These are phyloP conservation scores for Pseudachorutes palmiensis DNA, from an alignment of 1,140 invertebrate genomes.

Conservation along the genomic window DNA sequence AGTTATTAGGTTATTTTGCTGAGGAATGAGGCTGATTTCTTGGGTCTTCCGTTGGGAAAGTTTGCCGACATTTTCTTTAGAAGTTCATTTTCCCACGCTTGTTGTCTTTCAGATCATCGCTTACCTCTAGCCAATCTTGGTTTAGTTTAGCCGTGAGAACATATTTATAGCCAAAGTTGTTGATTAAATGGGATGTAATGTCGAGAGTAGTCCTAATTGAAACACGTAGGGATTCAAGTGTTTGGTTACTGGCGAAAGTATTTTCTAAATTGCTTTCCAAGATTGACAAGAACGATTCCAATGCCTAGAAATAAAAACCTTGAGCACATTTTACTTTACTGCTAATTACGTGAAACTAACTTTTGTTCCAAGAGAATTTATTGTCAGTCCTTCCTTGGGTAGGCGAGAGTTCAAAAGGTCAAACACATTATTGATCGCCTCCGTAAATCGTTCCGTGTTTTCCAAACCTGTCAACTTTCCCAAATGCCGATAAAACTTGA, in stretches of 20 bases:
- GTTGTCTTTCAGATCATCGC: no score
- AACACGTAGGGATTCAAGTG: slow-evolving; percentile 17
- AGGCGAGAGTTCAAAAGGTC: neutral
- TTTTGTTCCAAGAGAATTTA: neutral
- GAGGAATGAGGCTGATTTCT: no score
- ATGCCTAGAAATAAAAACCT: neutral
- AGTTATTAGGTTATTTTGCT: no score
- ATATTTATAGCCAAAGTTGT: neutral
- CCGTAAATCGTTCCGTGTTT: slow-evolving; percentile 14
- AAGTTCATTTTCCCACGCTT: no score
- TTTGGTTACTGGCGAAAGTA: slow-evolving; percentile 9
- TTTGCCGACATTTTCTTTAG: no score
- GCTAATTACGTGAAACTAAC: neutral
- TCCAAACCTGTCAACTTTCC: neutral
- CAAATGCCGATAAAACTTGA: neutral
- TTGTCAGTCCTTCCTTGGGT: neutral
- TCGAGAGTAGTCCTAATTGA: slow-evolving; percentile 14
- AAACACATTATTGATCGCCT: slow-evolving; percentile 12
- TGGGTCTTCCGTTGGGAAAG: no score
- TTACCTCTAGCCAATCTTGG: slow-evolving; percentile 20
- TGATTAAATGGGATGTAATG: slow-evolving; percentile 5
- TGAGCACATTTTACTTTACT: neutral
- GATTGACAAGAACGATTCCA: neutral
- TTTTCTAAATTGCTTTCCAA: neutral
- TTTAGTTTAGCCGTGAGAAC: slow-evolving; percentile 19